Evolutionary conservation across 2,113 vertebrate species (phyloP).

Genomic region (Callionymus lyra): DNA sequence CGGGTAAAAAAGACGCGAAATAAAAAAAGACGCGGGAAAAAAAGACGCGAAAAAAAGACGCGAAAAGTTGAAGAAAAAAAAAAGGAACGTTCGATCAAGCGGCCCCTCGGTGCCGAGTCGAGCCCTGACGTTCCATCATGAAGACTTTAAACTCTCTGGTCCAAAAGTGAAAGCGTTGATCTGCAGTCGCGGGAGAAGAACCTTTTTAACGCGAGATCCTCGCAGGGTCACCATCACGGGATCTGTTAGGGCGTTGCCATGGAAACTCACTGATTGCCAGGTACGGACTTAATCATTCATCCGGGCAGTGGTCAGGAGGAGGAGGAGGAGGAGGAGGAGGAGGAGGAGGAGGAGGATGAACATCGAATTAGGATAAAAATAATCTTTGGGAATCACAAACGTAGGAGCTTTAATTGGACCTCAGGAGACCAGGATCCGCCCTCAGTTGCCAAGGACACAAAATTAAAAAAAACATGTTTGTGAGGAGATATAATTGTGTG

Average conservation of each 20-base stretch:
- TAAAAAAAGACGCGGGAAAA: no score
- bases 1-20: no score
- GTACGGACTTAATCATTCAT: slow-evolving; percentile 6
- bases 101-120: no score
- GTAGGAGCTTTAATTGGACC: slow-evolving; percentile 55
- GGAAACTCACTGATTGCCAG: slow-evolving; percentile 48
- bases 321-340: background rate
- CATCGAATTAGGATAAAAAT: background rate
- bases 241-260: slow-evolving; percentile 65
- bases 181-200: background rate
- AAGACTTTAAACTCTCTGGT: no score
- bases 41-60: no score
- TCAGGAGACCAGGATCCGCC: slow-evolving; percentile 35
- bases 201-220: slow-evolving; percentile 7
- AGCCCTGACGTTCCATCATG: no score
- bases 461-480: slow-evolving; percentile 61
- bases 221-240: slow-evolving; percentile 30
- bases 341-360: background rate
- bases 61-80: no score
- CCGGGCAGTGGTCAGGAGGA: slow-evolving; percentile 12
- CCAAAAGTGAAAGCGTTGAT: no score
- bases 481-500: slow-evolving; percentile 28
- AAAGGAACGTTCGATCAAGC: no score
- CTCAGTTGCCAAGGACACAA: slow-evolving; percentile 18
- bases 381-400: background rate